Conservation (phyloP, 2,113 vertebrate species). For the Mohoua ochrocephala region DNA sequence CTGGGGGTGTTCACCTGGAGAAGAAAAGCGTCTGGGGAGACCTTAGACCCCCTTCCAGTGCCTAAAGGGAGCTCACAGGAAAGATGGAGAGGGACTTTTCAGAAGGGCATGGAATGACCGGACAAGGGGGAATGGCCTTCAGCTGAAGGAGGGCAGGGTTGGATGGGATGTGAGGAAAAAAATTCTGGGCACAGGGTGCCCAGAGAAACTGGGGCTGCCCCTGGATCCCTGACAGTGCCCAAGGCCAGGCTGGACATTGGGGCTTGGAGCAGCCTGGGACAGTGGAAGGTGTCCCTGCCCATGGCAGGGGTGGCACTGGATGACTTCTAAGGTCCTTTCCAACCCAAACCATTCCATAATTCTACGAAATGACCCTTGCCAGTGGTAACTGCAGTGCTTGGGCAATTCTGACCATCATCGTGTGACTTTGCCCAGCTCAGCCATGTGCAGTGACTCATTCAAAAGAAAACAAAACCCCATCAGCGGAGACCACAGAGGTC, state of each 20-base stretch:
- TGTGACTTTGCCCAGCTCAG: not conserved
- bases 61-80: not conserved
- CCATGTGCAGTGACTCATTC: not conserved
- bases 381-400: not conserved
- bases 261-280: not conserved
- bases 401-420: not conserved
- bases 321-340: accelerated
- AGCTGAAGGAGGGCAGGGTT: not conserved
- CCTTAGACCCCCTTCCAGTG: accelerated
- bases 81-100: not conserved
- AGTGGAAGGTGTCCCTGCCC: not conserved
- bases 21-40: not conserved
- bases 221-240: not conserved
- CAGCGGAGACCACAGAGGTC: not conserved
- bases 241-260: not conserved
- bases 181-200: accelerated
- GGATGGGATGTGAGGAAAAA: not conserved
- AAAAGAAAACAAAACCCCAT: not conserved
- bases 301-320: not conserved
- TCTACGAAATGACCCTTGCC: not conserved
- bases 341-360: not conserved
- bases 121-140: not conserved
- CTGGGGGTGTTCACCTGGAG: not conserved
- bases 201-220: not conserved
- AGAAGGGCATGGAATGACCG: not conserved